These are phyloP conservation scores for Macquaria ambigua DNA, from an alignment of 2,113 vertebrate species.

Conservation along the genomic window DNA sequence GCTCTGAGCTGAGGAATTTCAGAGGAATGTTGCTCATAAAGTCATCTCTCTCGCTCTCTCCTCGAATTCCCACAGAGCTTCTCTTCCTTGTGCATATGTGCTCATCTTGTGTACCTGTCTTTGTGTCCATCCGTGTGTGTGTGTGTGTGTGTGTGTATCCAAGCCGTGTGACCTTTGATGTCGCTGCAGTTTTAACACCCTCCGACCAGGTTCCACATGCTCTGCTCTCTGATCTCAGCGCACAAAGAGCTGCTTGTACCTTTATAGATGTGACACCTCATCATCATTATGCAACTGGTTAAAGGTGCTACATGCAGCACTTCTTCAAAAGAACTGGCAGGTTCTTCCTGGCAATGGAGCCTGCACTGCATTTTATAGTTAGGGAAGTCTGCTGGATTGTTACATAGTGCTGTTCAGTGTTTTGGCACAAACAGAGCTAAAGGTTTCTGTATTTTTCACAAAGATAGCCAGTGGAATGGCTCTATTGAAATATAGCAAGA, in stretches of 20 bases:
- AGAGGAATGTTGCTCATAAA: conserved; percentile 71
- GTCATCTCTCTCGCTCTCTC: conserved; percentile 34
- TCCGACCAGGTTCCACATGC: conserved; percentile 46
- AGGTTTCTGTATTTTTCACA: not conserved
- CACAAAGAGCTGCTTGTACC: conserved; percentile 62
- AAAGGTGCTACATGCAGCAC: conserved; percentile 9
- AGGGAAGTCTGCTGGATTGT: not conserved
- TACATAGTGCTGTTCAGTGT: not conserved
- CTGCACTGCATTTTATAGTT: not conserved
- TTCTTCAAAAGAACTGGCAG: not conserved
- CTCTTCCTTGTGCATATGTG: not conserved
- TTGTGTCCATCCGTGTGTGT: not conserved
- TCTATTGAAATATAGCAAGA: too few relatives aligned
- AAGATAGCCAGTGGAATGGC: not conserved
- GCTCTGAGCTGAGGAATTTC: conserved; percentile 66
- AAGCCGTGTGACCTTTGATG: conserved; percentile 45
- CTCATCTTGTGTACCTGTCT: not conserved
- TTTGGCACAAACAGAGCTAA: not conserved
- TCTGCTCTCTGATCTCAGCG: conserved; percentile 38
- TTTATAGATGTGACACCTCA: conserved; percentile 48
- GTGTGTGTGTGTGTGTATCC: not conserved
- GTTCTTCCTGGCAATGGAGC: not conserved
- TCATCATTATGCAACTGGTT: conserved; percentile 26
- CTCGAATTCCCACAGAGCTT: not conserved
- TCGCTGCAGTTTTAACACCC: conserved; percentile 53